Base-by-base conservation (phyloP, 2,888 invertebrate species). In the Anoncus sp. region DNA sequence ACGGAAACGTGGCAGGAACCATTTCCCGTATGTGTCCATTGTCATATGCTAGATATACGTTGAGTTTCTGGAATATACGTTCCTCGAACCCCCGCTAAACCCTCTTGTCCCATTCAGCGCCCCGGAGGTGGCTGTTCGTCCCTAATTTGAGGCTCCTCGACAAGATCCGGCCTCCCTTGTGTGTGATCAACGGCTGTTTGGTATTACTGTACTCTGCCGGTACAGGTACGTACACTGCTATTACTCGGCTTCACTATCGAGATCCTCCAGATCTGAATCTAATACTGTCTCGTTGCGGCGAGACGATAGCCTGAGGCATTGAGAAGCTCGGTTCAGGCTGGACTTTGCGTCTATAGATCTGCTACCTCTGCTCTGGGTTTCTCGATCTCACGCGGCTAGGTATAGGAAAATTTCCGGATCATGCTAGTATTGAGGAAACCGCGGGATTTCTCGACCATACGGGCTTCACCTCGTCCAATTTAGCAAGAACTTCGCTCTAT, bases 21-120 rank as follows among this genome's bases (percentile, higher is more conserved):
- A 60, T 71, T 77, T 75, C 67, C 77, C 62, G 72, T 80, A 76
- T 57, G 76, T 78, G 63, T 59, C 72, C 63, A 82, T 80, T 82
- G 81, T 82, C 75, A 62, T 75, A 75, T 27, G 63, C 59, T 38
- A 51, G 53, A 53, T 60, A 60, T 53, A 49, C 40, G 10, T 22
- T 24, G 38, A 70, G 57, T 75, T 62, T 45, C 69, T 18, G 62
- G 31, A 57, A 20, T 43, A 16, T 40, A 40, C 40, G 63, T 63
- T 38, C 62, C 62, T 57, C 31, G 22, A 53, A 45, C 24, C 63
- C 35, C 45, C 16, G 53, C 45, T 72, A 63, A 63, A 63, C 51
- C 63, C 53, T 53, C 53, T 72, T 55, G 71, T 53, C 43, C 69
- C 51, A 73, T 73, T 77, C 59, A 59, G 43, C 24, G 43, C 55